Base-by-base conservation (phyloP, 2,113 vertebrate genomes). In the Hippocampus zosterae region DNA sequence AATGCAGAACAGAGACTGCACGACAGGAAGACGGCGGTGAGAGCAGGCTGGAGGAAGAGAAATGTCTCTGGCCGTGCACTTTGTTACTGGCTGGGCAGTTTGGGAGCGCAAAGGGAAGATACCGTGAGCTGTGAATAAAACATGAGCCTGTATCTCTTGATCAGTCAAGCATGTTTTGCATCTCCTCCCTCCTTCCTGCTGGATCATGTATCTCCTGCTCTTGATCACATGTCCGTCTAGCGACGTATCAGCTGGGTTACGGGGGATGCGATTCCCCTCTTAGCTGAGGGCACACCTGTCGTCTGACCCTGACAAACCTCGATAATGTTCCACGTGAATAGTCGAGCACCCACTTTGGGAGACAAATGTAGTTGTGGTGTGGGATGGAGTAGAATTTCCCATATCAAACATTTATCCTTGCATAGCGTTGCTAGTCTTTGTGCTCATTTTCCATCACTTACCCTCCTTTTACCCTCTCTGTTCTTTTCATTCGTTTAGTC, bases 401-500 rank as follows among this genome's bases (percentile, higher is more conserved):
- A 89, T 85, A 89, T 90, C 89, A 89, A 90, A 89, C 86, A 89
- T 90, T 89, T 87, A 89, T 89, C 84, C 85, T 81, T 83, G 72
- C 76, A 66, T 64, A 62, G 74, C 53, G 71, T 75, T 71, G 68
- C 78, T 33, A 44, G 68, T 72, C 83, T 72, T 64, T 12, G 11
- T 65, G 66, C 78, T 86, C 83, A 74, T 85, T 87, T 87, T 83
- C 84, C 61, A 64, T 65, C 68, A 74, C 81, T 83, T 85, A 88
- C 72, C 76, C 79, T 79, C 76, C 76, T 84, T 65, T 79, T 75
- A 66, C 78, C 77, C 69, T 83, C 77, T 87, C 77, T 79, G 77
- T 85, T 84, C 85, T 87, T 81, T 78, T 68, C 71, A 78, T 61
- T 83, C 65, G 25, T 70, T 74, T 77, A 85, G 79, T 77, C 83